phyloP scores from a whole-genome alignment of 2,888 invertebrate genomes.

The Phragmatobia fuliginosa region DNA sequence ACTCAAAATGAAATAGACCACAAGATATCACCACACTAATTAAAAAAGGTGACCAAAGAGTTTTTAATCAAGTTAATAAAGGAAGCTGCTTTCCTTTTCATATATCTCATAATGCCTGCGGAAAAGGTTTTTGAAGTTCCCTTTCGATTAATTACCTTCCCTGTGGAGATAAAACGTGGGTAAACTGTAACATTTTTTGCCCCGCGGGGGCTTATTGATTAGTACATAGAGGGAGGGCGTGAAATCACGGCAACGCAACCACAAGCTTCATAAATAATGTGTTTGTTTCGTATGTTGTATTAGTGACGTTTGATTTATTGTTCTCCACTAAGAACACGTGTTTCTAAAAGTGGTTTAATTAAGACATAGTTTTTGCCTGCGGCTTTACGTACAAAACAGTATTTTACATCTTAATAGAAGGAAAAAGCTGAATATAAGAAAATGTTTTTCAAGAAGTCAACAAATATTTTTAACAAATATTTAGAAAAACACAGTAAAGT shows the following conservation, averaged over 20 bases:
- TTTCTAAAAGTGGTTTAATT: not conserved
- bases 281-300: constrained; percentile 37
- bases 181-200: constrained; percentile 65
- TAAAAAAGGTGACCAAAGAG: constrained; percentile 34
- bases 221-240: constrained; percentile 54
- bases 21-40: constrained; percentile 28
- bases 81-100: constrained; percentile 53
- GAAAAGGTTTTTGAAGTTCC: constrained; percentile 66
- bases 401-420: no score
- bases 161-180: constrained; percentile 59
- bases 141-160: constrained; percentile 70
- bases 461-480: not conserved
- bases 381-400: not conserved
- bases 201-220: constrained; percentile 64
- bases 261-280: constrained; percentile 41
- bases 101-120: constrained; percentile 57
- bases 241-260: constrained; percentile 47
- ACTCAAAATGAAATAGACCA: not conserved
- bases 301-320: constrained; percentile 31
- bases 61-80: constrained; percentile 39
- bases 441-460: no score
- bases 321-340: constrained; percentile 8
- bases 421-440: no score
- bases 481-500: no score
- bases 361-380: not conserved